Conservation (phyloP, 2,888 invertebrate species). For the Adelphocoris suturalis region DNA sequence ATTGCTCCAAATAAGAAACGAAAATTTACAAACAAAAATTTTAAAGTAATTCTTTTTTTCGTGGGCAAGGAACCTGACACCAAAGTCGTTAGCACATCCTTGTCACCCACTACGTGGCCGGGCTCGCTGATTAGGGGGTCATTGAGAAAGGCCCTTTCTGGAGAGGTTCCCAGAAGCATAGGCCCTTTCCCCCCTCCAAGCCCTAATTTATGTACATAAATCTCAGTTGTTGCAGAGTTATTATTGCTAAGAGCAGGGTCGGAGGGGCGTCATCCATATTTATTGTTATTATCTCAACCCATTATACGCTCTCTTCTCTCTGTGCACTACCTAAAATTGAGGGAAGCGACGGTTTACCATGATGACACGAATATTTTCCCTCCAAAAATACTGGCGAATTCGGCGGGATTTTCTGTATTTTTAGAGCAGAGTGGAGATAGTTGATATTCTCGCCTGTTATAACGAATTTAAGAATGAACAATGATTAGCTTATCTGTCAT, state of each 20-base stretch:
- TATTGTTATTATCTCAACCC: constrained; percentile 65
- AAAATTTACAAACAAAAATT: too few relatives aligned
- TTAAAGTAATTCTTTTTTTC: too few relatives aligned
- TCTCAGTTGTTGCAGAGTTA: constrained; percentile 61
- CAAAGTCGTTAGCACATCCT: constrained; percentile 30
- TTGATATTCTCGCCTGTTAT: not conserved
- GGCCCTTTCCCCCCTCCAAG: constrained; percentile 19
- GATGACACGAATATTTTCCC: constrained; percentile 43
- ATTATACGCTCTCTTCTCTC: constrained; percentile 54
- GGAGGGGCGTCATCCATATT: constrained; percentile 61
- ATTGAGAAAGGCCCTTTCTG: constrained; percentile 44
- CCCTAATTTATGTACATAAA: constrained; percentile 64
- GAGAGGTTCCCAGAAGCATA: constrained; percentile 9
- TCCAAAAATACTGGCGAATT: not conserved
- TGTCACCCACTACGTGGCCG: constrained; percentile 44
- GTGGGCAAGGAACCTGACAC: not conserved
- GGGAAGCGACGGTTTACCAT: constrained; percentile 47
- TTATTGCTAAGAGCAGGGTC: constrained; percentile 53
- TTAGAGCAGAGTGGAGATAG: not conserved
- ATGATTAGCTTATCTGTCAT: too few relatives aligned
- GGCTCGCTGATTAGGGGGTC: constrained; percentile 58
- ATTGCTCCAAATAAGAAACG: too few relatives aligned
- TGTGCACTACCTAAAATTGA: constrained; percentile 55
- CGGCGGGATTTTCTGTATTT: not conserved
- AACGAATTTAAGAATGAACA: not conserved